These are phyloP conservation scores for Alcedo quadribrachys DNA, from an alignment of 2,797 vertebrate species.

Conservation along the genomic window DNA sequence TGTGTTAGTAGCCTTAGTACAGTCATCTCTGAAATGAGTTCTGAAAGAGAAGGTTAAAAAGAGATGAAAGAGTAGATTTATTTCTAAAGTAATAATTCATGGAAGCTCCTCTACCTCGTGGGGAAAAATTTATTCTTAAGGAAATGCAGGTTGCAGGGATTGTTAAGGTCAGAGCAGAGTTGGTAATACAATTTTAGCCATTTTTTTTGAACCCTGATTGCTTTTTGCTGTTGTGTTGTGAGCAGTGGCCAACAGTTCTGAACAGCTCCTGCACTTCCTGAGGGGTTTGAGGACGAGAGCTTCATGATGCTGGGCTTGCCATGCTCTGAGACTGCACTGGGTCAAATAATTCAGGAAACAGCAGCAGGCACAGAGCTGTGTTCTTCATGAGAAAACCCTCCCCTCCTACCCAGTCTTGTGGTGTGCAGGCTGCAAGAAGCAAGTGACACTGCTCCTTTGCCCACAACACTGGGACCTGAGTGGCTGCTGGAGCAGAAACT, in stretches of 20 bases:
- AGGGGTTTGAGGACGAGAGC: background rate
- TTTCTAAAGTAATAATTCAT: constrained; percentile 5
- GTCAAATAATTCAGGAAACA: background rate
- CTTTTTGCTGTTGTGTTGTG: background rate
- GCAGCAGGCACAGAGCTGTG: background rate
- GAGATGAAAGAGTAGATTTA: background rate
- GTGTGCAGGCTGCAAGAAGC: background rate
- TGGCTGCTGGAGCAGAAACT: background rate
- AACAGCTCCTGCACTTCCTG: background rate
- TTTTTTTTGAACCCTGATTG: background rate
- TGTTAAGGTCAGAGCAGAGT: background rate
- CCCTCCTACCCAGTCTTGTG: background rate
- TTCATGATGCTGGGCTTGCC: background rate
- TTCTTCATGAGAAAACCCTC: background rate
- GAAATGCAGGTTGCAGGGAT: background rate
- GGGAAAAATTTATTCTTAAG: background rate
- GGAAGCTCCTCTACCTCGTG: background rate
- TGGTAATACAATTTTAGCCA: background rate
- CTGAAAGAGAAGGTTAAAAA: background rate
- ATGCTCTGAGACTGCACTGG: background rate
- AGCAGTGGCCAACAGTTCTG: background rate
- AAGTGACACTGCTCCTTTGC: background rate
- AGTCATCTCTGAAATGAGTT: background rate
- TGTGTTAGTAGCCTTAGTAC: background rate
- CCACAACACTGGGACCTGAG: background rate